A percentile compares a stretch with the other conserved stretches of the same genome.
These are phyloP conservation scores for Trichosurus vulpecula DNA, from an alignment of 2,797 vertebrate genomes.

Conservation along the genomic window DNA sequence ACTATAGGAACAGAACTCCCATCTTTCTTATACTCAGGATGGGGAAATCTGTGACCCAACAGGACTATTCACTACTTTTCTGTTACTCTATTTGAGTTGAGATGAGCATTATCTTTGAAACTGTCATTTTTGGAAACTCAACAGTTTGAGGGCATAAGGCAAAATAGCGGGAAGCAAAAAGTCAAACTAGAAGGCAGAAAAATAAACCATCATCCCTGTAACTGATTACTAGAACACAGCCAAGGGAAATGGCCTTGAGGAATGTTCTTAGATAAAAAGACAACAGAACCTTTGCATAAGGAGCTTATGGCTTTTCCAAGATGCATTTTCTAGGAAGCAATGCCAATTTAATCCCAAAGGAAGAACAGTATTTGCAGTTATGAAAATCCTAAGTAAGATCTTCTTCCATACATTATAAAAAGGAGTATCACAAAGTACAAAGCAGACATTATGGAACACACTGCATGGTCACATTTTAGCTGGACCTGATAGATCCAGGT, in stretches of 20 bases:
- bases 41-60: background rate
- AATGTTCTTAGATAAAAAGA: background rate
- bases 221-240: background rate
- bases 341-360: background rate
- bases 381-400: background rate
- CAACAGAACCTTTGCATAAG: background rate
- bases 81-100: background rate
- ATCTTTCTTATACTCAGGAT: background rate
- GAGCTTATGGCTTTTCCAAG: background rate
- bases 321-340: background rate
- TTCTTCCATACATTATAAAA: background rate
- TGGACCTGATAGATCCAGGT: background rate
- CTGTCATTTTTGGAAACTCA: background rate
- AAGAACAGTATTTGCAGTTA: background rate
- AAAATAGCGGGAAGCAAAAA: background rate
- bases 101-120: background rate
- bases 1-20: background rate
- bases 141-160: background rate
- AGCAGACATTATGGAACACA: background rate
- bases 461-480: background rate
- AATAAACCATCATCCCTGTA: background rate
- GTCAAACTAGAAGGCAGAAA: background rate
- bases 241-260: background rate
- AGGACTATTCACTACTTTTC: background rate
- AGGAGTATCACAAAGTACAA: background rate